A percentile compares a stretch with the other conserved stretches of the same genome.
phyloP scores from a whole-genome alignment of 2,797 vertebrate species.

The Tenualosa ilisha region DNA sequence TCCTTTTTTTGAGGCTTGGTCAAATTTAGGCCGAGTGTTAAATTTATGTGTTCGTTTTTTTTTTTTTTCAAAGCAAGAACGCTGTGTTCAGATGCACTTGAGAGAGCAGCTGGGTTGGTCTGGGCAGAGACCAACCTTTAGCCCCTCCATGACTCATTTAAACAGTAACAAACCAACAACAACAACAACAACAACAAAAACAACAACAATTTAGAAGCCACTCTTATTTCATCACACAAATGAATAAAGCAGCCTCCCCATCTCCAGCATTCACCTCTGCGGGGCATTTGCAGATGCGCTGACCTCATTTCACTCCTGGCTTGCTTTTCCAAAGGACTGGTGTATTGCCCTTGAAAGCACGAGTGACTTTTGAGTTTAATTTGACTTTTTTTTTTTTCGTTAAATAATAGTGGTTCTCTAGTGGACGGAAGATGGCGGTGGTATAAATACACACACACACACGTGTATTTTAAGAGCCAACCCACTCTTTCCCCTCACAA shows the following conservation, averaged over 20 bases:
- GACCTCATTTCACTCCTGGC: constrained; percentile 10
- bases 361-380: neutral
- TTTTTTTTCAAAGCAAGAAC: constrained; percentile 36
- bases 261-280: neutral
- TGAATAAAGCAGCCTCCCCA: neutral
- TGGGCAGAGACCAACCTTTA: neutral
- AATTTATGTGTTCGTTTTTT: constrained; percentile 12
- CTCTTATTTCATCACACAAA: neutral
- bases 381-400: constrained; percentile 6
- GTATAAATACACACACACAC: neutral
- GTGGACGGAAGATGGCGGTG: neutral
- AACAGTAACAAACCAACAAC: neutral
- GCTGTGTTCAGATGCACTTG: constrained; percentile 43
- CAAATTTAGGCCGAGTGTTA: constrained; percentile 40
- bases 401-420: constrained; percentile 6
- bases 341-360: neutral
- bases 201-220: neutral
- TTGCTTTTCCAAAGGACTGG: neutral
- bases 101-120: constrained; percentile 24
- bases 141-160: neutral
- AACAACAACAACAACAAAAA: neutral
- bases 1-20: constrained; percentile 7
- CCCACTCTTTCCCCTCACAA: constrained; percentile 20
- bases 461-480: constrained; percentile 18
- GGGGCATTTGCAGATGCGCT: neutral